Evolutionary conservation across 2,888 invertebrate genomes (phyloP).

Genomic region (Troides helena): DNA sequence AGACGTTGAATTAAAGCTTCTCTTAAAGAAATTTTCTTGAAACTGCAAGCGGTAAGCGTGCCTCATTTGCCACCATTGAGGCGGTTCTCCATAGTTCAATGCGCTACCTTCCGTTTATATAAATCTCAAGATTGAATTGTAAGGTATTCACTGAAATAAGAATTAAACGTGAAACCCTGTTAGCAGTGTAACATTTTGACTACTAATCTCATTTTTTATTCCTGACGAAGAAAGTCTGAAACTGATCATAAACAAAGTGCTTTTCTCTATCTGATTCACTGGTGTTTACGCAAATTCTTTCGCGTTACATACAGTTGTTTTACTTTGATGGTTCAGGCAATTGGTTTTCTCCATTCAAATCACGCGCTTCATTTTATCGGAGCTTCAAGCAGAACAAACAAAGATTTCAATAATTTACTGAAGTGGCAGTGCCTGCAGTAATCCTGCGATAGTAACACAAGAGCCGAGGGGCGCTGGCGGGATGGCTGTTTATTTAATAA

Average conservation of each 20-base stretch:
- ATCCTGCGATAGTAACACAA: slow-evolving; percentile 49
- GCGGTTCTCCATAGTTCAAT: slow-evolving; percentile 59
- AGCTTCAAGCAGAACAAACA: slow-evolving; percentile 37
- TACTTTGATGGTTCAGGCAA: slow-evolving; percentile 11
- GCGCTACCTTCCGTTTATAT: slow-evolving; percentile 58
- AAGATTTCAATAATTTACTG: slow-evolving; percentile 55
- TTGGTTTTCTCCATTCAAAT: slow-evolving; percentile 23
- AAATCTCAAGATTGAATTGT: slow-evolving; percentile 58
- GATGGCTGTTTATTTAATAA: slow-evolving; percentile 72
- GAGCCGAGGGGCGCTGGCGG: slow-evolving; percentile 44
- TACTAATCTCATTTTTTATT: neutral
- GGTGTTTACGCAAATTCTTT: neutral
- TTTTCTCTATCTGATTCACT: neutral
- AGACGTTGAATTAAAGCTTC: slow-evolving; percentile 74
- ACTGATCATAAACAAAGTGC: neutral
- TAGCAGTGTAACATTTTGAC: neutral
- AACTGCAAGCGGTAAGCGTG: slow-evolving; percentile 66
- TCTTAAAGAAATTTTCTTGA: slow-evolving; percentile 71
- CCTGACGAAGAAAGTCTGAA: neutral
- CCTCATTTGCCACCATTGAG: slow-evolving; percentile 77
- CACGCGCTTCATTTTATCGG: slow-evolving; percentile 26
- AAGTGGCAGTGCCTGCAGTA: slow-evolving; percentile 46
- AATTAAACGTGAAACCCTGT: slow-evolving; percentile 35
- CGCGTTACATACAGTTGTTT: slow-evolving; percentile 1
- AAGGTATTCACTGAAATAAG: slow-evolving; percentile 48